Percentiles rank a stretch among this genome's conserved stretches.
These are phyloP conservation scores for Cirrhinus mrigala DNA, from an alignment of 2,797 vertebrate species.

Conservation along the genomic window DNA sequence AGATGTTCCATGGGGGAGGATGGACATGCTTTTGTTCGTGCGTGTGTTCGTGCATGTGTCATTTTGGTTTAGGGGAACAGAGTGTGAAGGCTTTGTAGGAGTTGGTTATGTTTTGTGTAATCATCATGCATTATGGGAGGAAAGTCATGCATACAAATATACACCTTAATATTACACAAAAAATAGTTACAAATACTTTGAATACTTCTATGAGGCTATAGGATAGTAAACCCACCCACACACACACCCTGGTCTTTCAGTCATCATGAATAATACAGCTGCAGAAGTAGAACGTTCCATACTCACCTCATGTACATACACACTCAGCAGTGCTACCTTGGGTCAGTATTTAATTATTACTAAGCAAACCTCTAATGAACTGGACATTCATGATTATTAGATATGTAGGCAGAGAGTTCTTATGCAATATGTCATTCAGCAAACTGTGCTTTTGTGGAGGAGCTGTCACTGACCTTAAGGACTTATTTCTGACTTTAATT, in stretches of 20 bases:
- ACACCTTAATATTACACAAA: not conserved
- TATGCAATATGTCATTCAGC: not conserved
- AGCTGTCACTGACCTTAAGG: not conserved
- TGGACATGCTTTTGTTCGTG: not conserved
- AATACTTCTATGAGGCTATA: not conserved
- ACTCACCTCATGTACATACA: constrained; percentile 8
- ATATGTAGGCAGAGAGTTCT: not conserved
- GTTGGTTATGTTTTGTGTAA: not conserved
- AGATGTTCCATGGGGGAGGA: constrained; percentile 22
- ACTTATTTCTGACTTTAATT: not conserved
- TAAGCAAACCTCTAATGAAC: constrained; percentile 12
- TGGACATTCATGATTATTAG: constrained; percentile 8
- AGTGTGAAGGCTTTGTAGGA: not conserved
- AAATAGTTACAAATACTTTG: not conserved
- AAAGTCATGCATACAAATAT: not conserved
- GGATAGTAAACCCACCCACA: not conserved
- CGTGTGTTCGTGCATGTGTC: constrained; percentile 1
- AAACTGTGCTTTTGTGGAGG: constrained; percentile 15
- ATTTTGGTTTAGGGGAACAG: constrained; percentile 9
- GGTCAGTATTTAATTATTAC: constrained; percentile 2
- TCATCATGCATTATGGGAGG: not conserved
- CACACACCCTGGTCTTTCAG: not conserved
- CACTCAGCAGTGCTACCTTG: constrained; percentile 1
- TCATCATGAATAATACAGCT: constrained; percentile 36
- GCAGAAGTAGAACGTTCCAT: not conserved